These are phyloP conservation scores for Podarcis lilfordi DNA, from an alignment of 2,797 vertebrate genomes.

Conservation along the genomic window DNA sequence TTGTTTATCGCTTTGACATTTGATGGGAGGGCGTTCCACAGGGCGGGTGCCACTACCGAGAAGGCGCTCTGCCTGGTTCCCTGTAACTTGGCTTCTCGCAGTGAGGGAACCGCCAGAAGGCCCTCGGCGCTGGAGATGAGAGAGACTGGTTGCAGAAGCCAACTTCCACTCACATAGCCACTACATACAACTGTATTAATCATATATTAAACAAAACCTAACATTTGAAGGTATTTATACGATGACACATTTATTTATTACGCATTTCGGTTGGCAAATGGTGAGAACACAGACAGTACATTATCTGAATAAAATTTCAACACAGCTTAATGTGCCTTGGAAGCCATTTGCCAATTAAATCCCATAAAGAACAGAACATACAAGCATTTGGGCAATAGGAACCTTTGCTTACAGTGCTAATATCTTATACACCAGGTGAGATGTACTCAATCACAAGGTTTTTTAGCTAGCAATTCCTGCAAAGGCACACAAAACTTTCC, in stretches of 20 bases:
- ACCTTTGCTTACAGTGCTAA: slow-evolving; percentile 7
- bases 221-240: neutral
- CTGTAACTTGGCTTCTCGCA: no score
- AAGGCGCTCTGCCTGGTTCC: no score
- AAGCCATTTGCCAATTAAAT: slow-evolving; percentile 3
- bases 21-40: no score
- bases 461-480: slow-evolving; percentile 31
- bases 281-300: slow-evolving; percentile 23
- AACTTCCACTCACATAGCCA: neutral
- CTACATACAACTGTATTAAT: neutral
- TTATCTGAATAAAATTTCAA: slow-evolving; percentile 29
- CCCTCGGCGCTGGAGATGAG: no score
- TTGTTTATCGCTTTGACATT: no score
- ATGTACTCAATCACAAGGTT: slow-evolving; percentile 32
- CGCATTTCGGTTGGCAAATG: slow-evolving; percentile 20
- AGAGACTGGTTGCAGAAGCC: no score
- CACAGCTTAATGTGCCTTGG: neutral
- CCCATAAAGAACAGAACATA: neutral
- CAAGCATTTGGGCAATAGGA: slow-evolving; percentile 9
- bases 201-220: neutral
- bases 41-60: no score
- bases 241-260: slow-evolving; percentile 2
- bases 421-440: slow-evolving; percentile 25
- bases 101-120: no score
- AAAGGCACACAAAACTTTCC: slow-evolving; percentile 38